These are phyloP conservation scores for Galendromus occidentalis DNA, from an alignment of 1,140 invertebrate species.

Conservation along the genomic window DNA sequence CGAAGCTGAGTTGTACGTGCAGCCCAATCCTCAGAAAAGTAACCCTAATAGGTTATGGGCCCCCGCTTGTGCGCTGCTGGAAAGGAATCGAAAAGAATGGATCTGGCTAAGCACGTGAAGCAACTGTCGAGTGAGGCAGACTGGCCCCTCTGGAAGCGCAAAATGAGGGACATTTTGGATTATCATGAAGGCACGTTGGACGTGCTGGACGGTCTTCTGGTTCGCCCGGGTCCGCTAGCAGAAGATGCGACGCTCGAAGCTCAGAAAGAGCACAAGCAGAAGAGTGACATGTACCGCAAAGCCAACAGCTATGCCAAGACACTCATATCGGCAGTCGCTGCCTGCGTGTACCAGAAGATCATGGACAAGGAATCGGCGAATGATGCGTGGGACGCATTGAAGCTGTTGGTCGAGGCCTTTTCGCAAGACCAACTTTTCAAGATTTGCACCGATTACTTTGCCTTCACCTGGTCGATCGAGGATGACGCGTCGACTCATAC, in stretches of 20 bases:
- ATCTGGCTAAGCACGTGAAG: not conserved
- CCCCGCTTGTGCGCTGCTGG: too few relatives aligned
- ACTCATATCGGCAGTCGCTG: not conserved
- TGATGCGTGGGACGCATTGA: not conserved
- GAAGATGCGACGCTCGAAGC: not conserved
- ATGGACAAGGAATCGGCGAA: not conserved
- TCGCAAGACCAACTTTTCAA: constrained; percentile 11
- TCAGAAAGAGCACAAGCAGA: not conserved
- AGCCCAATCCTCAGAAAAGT: too few relatives aligned
- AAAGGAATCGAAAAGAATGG: too few relatives aligned
- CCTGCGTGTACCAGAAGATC: not conserved
- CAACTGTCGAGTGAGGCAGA: not conserved
- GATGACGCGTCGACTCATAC: not conserved
- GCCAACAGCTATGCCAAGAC: constrained; percentile 1
- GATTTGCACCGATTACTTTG: constrained; percentile 5
- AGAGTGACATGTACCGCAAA: not conserved
- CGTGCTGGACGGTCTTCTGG: not conserved
- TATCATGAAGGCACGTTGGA: not conserved
- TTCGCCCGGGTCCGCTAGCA: not conserved
- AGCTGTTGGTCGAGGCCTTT: not conserved
- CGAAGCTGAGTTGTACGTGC: too few relatives aligned
- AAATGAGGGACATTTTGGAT: not conserved
- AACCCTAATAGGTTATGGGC: too few relatives aligned
- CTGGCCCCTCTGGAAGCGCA: constrained; percentile 11
- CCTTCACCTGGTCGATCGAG: not conserved